These are phyloP conservation scores for Takifugu bimaculatus DNA, from an alignment of 2,113 vertebrate genomes.

Conservation along the genomic window DNA sequence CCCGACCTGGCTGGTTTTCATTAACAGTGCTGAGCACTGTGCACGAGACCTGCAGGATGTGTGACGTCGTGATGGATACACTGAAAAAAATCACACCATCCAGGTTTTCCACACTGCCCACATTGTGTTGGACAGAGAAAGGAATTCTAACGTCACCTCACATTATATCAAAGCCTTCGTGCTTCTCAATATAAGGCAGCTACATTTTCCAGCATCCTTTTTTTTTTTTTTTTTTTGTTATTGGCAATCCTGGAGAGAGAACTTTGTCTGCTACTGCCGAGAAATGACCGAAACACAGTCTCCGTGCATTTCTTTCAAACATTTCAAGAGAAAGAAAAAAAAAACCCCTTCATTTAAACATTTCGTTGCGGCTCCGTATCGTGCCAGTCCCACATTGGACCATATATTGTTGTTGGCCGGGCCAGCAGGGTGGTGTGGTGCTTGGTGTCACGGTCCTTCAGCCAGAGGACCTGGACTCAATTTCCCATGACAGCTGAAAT, in stretches of 20 bases:
- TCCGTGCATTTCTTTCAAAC: slow-evolving; percentile 58
- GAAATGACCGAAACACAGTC: slow-evolving; percentile 52
- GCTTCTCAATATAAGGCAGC: slow-evolving; percentile 47
- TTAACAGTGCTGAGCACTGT: slow-evolving; percentile 54
- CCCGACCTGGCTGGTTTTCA: slow-evolving; percentile 58
- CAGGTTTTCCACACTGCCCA: slow-evolving; percentile 65
- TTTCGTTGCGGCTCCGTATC: slow-evolving; percentile 36
- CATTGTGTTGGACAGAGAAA: slow-evolving; percentile 51
- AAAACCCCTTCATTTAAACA: slow-evolving; percentile 38
- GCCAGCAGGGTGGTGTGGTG: slow-evolving; percentile 58
- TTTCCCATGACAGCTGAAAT: slow-evolving; percentile 54
- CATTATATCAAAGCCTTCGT: slow-evolving; percentile 53
- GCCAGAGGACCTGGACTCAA: slow-evolving; percentile 45
- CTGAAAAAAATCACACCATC: slow-evolving; percentile 67
- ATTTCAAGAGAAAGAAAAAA: slow-evolving; percentile 26
- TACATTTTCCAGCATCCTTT: slow-evolving; percentile 44
- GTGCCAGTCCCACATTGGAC: slow-evolving; percentile 53
- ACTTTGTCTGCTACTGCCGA: slow-evolving; percentile 47
- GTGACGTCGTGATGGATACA: slow-evolving; percentile 79
- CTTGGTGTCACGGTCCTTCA: slow-evolving; percentile 54
- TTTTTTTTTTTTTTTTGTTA: slow-evolving; percentile 18
- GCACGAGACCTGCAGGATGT: slow-evolving; percentile 76
- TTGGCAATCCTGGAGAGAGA: slow-evolving; percentile 46
- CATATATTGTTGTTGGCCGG: slow-evolving; percentile 64
- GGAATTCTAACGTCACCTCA: slow-evolving; percentile 59